Evolutionary conservation across 1,140 invertebrate species (phyloP), one percentile per base, ranked within the genome.

Genomic region (Spodoptera frugiperda): DNA sequence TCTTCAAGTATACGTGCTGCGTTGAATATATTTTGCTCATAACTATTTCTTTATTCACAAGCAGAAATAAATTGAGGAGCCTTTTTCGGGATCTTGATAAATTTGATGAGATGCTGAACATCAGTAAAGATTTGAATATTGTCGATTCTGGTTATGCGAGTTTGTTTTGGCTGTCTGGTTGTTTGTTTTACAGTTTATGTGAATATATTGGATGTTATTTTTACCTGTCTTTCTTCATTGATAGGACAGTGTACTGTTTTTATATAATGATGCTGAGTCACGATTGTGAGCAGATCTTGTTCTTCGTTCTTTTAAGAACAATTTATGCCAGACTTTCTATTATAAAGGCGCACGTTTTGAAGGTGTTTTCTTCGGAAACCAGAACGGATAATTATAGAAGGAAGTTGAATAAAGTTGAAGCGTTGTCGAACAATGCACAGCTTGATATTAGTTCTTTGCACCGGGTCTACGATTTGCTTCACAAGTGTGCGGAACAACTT

Each of bases 401-500:
- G 17, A 82, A 76, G 73, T 44, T 80, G 10, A 68, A 81, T 70
- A 76, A 75, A 74, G 57, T 88, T 39, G 82, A 85, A 82, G 73
- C 19, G 46, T 70, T 87, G 25, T 78, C 82, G 14, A 82, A 82
- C 1, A 89, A 82, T 39, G 51, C 71, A 19, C 67, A 82, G 51
- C 68, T 89, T 6, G 82, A 86, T 77, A 78, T 86, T 5, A 84
- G 67, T 59, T 80, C 82, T 39, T 57, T 90, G 74, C 86, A 90
- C 63, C 80, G 76, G 76, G 74, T 80, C 15, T 91, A 91, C 57
- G 90, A 90, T 57, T 74, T 82, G 17, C 78, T 90, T 55, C 86
- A 91, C 72, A 88, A 87, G 49, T 90, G 86, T 61, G 82, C 89
- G 3, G 79, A 85, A 39, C 70, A 87, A 57, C 82, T 91, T 0